Conservation (phyloP, 2,797 vertebrate species). For the Typhlichthys subterraneus region DNA sequence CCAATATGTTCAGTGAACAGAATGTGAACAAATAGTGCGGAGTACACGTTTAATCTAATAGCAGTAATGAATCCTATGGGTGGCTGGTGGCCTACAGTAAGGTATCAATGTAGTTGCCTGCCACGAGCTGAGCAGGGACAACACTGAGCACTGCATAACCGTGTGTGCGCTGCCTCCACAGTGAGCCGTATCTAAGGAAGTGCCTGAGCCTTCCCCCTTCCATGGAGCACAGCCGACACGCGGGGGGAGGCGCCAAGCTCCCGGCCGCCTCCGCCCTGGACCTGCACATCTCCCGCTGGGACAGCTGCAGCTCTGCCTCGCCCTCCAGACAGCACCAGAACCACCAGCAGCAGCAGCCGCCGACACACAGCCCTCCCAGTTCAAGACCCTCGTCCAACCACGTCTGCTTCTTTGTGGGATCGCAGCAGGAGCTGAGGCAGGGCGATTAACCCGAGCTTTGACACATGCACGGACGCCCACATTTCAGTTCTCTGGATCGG, state of each 20-base stretch:
- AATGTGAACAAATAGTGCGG: too few species aligned
- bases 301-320: conserved; percentile 56
- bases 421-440: conserved; percentile 35
- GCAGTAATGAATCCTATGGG: too few species aligned
- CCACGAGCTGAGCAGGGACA: too few species aligned
- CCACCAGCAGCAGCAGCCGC: neutral
- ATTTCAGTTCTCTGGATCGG: neutral
- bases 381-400: conserved; percentile 35
- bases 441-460: neutral
- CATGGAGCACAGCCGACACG: conserved; percentile 31
- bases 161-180: conserved; percentile 30
- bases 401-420: conserved; percentile 64
- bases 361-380: conserved; percentile 21
- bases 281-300: conserved; percentile 78
- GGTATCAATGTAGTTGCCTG: too few species aligned
- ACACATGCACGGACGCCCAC: neutral
- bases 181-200: conserved; percentile 71
- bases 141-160: neutral
- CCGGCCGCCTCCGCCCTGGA: conserved; percentile 68
- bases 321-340: conserved; percentile 2
- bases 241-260: conserved; percentile 44
- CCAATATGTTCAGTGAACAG: too few species aligned
- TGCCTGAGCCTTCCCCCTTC: conserved; percentile 62
- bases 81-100: too few species aligned
- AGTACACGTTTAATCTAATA: too few species aligned